phyloP scores from a whole-genome alignment of 1,140 invertebrate species.

The Atta texana region DNA sequence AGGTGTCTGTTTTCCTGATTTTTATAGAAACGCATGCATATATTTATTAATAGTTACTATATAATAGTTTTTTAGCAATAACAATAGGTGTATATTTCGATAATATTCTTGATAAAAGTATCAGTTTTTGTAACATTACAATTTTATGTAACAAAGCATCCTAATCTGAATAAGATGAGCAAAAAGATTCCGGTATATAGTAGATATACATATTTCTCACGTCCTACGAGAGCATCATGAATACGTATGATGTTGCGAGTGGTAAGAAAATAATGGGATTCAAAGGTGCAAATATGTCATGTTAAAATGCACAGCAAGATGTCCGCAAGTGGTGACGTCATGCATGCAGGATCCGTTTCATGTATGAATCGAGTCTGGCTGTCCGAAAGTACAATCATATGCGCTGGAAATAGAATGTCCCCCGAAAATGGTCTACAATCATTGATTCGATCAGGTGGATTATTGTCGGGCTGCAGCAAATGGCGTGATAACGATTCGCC shows the following conservation, averaged over 20 bases:
- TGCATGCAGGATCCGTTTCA: background rate
- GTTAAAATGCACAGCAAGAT: conserved; percentile 58
- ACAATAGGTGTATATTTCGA: conserved; percentile 20
- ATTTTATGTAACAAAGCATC: conserved; percentile 48
- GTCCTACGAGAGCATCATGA: conserved; percentile 52
- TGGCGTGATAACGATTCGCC: conserved; percentile 62
- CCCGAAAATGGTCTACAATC: conserved; percentile 47
- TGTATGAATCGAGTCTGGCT: conserved; percentile 20
- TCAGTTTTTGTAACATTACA: conserved; percentile 30
- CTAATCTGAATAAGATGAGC: conserved; percentile 53
- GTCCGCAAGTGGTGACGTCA: conserved; percentile 23
- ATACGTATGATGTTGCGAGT: conserved; percentile 60
- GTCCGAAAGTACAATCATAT: conserved; percentile 20
- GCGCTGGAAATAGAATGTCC: conserved; percentile 11
- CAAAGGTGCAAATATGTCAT: conserved; percentile 64
- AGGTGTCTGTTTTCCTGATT: background rate
- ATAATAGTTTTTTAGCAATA: conserved; percentile 5
- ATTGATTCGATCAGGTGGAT: conserved; percentile 60
- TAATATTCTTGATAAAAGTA: conserved; percentile 1
- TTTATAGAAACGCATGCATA: background rate
- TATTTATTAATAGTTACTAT: conserved; percentile 18
- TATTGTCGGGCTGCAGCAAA: conserved; percentile 54
- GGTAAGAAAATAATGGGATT: conserved; percentile 65
- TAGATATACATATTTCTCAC: conserved; percentile 27
- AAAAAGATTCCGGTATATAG: conserved; percentile 41